Evolutionary conservation across 2,797 vertebrate genomes (phyloP).

Genomic region (Siniperca obscura): DNA sequence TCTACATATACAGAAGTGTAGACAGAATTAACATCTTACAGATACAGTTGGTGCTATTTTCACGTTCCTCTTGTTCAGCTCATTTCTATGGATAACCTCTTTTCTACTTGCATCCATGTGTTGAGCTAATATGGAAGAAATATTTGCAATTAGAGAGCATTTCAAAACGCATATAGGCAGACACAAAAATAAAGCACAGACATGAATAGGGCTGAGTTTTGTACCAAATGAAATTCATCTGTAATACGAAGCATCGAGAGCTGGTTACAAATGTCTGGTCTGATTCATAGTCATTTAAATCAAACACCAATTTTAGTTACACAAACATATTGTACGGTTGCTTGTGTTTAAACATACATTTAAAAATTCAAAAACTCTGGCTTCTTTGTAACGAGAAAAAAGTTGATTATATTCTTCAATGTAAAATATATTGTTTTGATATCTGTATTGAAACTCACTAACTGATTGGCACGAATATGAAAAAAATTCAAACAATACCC

Average conservation of each 20-base stretch:
- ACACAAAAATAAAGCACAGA: background rate
- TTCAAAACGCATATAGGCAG: background rate
- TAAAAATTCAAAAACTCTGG: background rate
- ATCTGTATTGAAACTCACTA: background rate
- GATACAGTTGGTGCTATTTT: slow-evolving; percentile 62
- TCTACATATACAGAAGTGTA: background rate
- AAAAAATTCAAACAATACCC: too few relatives aligned
- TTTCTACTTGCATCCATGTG: slow-evolving; percentile 77
- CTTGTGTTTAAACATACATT: slow-evolving; percentile 1
- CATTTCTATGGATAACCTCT: slow-evolving; percentile 74
- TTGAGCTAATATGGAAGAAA: slow-evolving; percentile 76
- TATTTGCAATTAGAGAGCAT: background rate
- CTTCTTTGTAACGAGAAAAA: too few relatives aligned
- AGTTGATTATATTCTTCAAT: background rate
- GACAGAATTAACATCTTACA: slow-evolving; percentile 72
- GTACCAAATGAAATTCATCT: too few relatives aligned
- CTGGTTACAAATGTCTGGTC: background rate
- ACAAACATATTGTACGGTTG: background rate
- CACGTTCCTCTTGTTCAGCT: slow-evolving; percentile 80
- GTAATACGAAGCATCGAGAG: background rate
- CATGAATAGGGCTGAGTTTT: background rate
- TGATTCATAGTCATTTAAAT: background rate
- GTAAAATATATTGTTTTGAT: background rate
- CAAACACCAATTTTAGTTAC: background rate
- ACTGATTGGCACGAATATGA: background rate